Conservation (phyloP, 2,113 vertebrate genomes). For the Saguinus imperator region DNA sequence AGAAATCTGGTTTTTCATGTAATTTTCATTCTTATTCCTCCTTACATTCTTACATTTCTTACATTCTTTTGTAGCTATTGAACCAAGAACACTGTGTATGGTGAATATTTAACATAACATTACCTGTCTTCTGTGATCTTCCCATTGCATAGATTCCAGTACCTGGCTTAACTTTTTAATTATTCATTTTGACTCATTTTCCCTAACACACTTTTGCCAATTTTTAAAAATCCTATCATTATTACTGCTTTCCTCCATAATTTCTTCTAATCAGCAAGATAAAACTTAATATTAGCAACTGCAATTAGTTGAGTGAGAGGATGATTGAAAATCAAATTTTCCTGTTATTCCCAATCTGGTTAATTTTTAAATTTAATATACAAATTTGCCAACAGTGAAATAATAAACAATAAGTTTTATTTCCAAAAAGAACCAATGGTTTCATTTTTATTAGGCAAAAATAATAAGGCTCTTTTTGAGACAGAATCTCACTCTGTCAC, state of each 20-base stretch:
- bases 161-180: not conserved
- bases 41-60: not conserved
- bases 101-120: not conserved
- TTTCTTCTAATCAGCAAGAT: slow-evolving; percentile 30
- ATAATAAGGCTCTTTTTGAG: not conserved
- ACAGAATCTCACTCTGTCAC: too few species aligned
- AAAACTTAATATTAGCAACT: not conserved
- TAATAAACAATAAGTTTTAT: not conserved
- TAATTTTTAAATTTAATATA: not conserved
- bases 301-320: not conserved
- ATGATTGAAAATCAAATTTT: slow-evolving; percentile 1
- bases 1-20: not conserved
- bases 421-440: not conserved
- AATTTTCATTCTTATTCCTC: not conserved
- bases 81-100: not conserved
- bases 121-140: not conserved
- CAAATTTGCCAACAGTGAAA: not conserved
- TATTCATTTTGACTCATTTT: not conserved
- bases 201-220: not conserved
- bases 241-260: not conserved
- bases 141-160: not conserved
- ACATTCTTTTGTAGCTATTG: not conserved
- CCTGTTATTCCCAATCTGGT: slow-evolving; percentile 38
- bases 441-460: slow-evolving; percentile 1
- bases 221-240: not conserved